A percentile compares a stretch with the other conserved stretches of the same genome.
These are phyloP conservation scores for Anolis carolinensis DNA, from an alignment of 2,113 vertebrate genomes.

Conservation along the genomic window DNA sequence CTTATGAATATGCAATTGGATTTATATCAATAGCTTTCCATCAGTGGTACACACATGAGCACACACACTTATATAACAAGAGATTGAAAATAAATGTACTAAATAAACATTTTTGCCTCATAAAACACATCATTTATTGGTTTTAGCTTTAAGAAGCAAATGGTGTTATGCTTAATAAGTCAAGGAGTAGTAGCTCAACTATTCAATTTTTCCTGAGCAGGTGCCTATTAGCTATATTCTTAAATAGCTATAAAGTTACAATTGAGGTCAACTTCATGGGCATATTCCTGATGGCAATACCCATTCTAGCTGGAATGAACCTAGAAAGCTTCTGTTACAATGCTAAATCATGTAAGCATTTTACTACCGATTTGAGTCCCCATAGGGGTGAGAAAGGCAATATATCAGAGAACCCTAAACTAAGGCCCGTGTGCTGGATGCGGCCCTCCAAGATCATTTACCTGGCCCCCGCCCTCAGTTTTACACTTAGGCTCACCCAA, in stretches of 20 bases:
- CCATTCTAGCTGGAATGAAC: slow-evolving; percentile 50
- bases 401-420: too few species aligned
- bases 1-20: slow-evolving; percentile 15
- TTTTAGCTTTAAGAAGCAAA: slow-evolving; percentile 29
- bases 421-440: too few species aligned
- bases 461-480: too few species aligned
- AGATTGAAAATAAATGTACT: background rate
- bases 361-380: too few species aligned
- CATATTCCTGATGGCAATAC: slow-evolving; percentile 45
- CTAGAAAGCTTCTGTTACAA: slow-evolving; percentile 39
- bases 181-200: slow-evolving; percentile 51
- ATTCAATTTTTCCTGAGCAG: slow-evolving; percentile 38
- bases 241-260: slow-evolving; percentile 8
- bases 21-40: background rate
- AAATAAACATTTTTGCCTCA: background rate
- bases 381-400: too few species aligned
- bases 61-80: background rate
- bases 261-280: slow-evolving; percentile 43
- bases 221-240: slow-evolving; percentile 36
- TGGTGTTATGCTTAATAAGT: slow-evolving; percentile 32
- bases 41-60: background rate
- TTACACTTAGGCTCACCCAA: too few species aligned
- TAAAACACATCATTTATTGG: slow-evolving; percentile 7
- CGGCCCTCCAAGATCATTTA: too few species aligned
- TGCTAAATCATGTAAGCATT: slow-evolving; percentile 41